Evolutionary conservation across 1,140 invertebrate species (phyloP).

Genomic region (Cotesia typhae): DNA sequence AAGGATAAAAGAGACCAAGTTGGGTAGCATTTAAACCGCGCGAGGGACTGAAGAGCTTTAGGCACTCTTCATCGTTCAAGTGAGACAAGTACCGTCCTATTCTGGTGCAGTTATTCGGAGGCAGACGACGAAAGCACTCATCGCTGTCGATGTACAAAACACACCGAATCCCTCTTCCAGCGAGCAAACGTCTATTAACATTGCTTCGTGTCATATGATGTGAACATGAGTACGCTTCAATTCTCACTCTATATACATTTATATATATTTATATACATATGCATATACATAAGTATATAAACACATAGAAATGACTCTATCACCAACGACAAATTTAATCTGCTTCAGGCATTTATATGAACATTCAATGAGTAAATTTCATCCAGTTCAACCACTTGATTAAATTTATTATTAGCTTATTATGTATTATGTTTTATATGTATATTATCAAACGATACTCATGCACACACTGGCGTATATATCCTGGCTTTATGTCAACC

Average conservation of each 20-base stretch:
- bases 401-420: background rate
- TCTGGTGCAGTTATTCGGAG: conserved; percentile 13
- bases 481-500: no score
- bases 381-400: no score
- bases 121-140: conserved; percentile 15
- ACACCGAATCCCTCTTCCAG: conserved; percentile 21
- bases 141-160: conserved; percentile 27
- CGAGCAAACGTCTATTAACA: conserved; percentile 17
- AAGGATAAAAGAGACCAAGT: background rate
- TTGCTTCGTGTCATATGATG: conserved; percentile 21
- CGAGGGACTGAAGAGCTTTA: conserved; percentile 3
- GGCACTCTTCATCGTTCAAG: conserved; percentile 20
- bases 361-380: no score
- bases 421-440: background rate
- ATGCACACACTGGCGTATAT: no score
- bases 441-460: background rate
- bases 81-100: background rate
- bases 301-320: no score
- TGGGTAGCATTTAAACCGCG: conserved; percentile 15
- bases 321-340: no score
- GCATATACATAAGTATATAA: no score
- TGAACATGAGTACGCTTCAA: conserved; percentile 16
- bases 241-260: background rate
- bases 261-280: no score
- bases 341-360: no score